Evolutionary conservation across 2,888 invertebrate species (phyloP), one percentile per base, ranked within the genome.

Genomic region (Siphlonurus alternatus): DNA sequence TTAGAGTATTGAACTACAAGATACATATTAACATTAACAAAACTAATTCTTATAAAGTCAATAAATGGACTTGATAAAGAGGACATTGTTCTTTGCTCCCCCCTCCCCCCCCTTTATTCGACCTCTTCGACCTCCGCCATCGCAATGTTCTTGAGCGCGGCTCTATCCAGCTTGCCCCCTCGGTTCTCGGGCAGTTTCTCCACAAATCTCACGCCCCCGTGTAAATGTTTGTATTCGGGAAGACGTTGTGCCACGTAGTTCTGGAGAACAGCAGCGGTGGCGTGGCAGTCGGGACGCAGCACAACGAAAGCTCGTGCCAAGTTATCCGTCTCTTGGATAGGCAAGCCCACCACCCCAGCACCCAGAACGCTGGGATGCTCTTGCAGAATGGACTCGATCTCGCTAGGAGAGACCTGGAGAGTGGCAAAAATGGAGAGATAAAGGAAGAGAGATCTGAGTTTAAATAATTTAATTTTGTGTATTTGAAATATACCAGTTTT

Each of bases 251-350:
- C 56, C 0, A 63, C 63, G 25, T 59, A 25, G 10, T 7, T 20
- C 7, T 23, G 20, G 18, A 63, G 56, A 2, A 59, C 59, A 15
- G 53, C 51, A 10, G 53, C 63, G 20, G 59, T 25, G 7, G n/a
- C 59, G 20, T 56, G 23, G 1, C 10, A 63, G 2, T 53, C 63
- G n/a, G 59, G 56, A 2, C 53, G 59, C 10, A 38, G 20, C 5
- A 59, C 60, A 2, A 63, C 63, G 23, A 25, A 63, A 20, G 63
- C 63, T 10, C 25, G 25, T 20, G 63, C 63, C 24, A 59, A 10
- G 23, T 24, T 22, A 2, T 25, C 25, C 22, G 22, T 59, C 60
- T 59, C 25, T 18, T 22, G 2, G 25, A 59, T 23, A 18, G 63
- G 63, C 5, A 63, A 23, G 7, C 22, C 63, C 5, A 63, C 63